Evolutionary conservation across 2,113 vertebrate species (phyloP), one percentile per base, ranked within the genome.

Genomic region (Hyla sarda): DNA sequence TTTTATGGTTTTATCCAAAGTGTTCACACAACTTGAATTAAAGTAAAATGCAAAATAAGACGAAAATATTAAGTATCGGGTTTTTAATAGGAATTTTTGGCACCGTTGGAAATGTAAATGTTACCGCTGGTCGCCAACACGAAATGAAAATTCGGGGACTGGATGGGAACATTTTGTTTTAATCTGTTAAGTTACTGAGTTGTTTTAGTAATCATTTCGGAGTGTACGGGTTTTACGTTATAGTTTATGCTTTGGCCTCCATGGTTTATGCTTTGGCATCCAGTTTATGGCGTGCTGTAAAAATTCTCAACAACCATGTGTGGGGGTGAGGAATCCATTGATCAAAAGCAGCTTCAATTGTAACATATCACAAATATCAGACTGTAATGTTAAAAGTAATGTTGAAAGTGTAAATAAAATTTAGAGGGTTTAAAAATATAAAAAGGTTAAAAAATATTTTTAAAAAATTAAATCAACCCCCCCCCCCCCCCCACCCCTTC

Each of bases 241-340:
- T 54, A 54, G 47, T 54, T 77, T 77, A 77, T 77, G 74, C 45
- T 30, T 52, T 25, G 28, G 23, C 72, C 6, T 74, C 72, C 41
- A 74, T 54, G 11, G 47, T 77, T 77, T 77, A 77, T 77, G 48
- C 48, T 52, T 52, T 6, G 48, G 72, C 72, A 74, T 74, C 72
- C 72, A 74, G 41, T 74, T 47, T 74, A 74, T 74, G 72, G 72
- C 10, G 23, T 47, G 23, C 23, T 48, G 37, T 74, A 74, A 74
- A 77, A 30, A 77, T 52, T 77, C 74, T 54, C 50, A 32, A 17
- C 30, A 30, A 52, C 47, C 25, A 30, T 30, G 47, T 48, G 73
- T 76, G 45, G 73, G 73, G 73, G 73, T n/a, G 9, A 77, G 73
- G 14, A 5, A 52, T 76, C 9, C 25, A 28, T 50, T 77, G 16